Conservation (phyloP, 2,113 vertebrate genomes). For the Plectropomus leopardus region DNA sequence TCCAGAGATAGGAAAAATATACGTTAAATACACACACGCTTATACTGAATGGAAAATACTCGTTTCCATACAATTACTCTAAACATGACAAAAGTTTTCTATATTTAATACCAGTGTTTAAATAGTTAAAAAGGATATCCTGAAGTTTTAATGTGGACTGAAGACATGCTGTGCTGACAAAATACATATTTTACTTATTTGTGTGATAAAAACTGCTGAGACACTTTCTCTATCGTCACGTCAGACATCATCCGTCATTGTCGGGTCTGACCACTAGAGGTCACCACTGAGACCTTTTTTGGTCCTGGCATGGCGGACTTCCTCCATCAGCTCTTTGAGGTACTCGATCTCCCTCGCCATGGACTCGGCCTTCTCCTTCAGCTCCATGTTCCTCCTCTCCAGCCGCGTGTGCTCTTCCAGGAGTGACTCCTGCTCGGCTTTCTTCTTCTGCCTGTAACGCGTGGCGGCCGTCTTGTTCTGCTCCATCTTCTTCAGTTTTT, state of each 20-base stretch:
- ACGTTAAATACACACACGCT: slow-evolving; percentile 34
- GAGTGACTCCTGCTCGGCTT: slow-evolving; percentile 87
- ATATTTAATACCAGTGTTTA: slow-evolving; percentile 54
- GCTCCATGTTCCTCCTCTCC: slow-evolving; percentile 90
- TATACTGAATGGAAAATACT: slow-evolving; percentile 53
- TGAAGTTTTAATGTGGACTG: background rate
- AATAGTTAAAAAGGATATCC: slow-evolving; percentile 15
- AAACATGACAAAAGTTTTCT: background rate
- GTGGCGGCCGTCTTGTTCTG: slow-evolving; percentile 97
- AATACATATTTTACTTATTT: slow-evolving; percentile 16
- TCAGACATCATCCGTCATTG: background rate
- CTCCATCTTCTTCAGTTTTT: slow-evolving; percentile 95
- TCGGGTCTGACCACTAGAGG: slow-evolving; percentile 41
- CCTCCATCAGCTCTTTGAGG: slow-evolving; percentile 94
- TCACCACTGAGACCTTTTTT: slow-evolving; percentile 76
- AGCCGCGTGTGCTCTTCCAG: slow-evolving; percentile 83
- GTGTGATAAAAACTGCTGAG: slow-evolving; percentile 1
- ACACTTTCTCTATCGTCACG: slow-evolving; percentile 4
- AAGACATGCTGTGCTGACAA: slow-evolving; percentile 30
- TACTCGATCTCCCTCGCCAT: slow-evolving; percentile 94
- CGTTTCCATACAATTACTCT: slow-evolving; percentile 38
- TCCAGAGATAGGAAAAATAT: background rate
- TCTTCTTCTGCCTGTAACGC: slow-evolving; percentile 93
- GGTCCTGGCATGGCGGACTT: slow-evolving; percentile 88
- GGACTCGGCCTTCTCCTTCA: slow-evolving; percentile 90